Evolutionary conservation across 2,113 vertebrate species (phyloP), one percentile per base, ranked within the genome.

Genomic region (Marmota monax): DNA sequence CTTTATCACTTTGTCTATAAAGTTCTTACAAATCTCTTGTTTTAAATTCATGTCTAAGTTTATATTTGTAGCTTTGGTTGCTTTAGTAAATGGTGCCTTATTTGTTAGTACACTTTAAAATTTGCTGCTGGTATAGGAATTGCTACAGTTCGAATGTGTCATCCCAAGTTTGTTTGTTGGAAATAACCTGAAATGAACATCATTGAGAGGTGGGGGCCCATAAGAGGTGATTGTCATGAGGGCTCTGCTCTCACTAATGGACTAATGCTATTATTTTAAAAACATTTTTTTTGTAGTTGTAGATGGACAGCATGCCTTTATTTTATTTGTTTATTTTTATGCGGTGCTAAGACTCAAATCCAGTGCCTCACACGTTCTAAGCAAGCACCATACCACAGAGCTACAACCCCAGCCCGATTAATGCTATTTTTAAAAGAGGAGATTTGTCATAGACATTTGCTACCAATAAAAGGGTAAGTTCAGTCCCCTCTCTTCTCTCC

Each of bases 1-100:
- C 51, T 88, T 87, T 78, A 83, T 56, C 22, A 78, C 67, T 73
- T 96, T 76, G 12, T 82, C 82, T 56, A 39, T 79, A 73, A 88
- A 69, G 5, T 61, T 88, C 48, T 94, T 53, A 69, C 6, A 88
- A 4, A 17, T 17, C 3, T 80, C 45, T 72, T 34, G 11, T 83
- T 76, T 34, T 37, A 80, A 79, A 84, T 84, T 51, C 67, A 84
- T 87, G 65, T 79, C 22, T 74, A 42, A 20, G 45, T 83, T 69
- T 69, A 32, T 74, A 70, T 67, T 80, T 34, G 29, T 34, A 74
- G 37, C 42, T 94, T 53, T 17, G 16, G 7, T 51, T 84, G 2
- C 32, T 63, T 29, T 65, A 78, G 2, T 34, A 88, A 93, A 58
- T 69, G 4, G 5, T n/a, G 69, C 42, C 5, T 39, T 65, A 53